Conservation (phyloP, 1,140 invertebrate species). For the Pemphigus obesinymphae region DNA sequence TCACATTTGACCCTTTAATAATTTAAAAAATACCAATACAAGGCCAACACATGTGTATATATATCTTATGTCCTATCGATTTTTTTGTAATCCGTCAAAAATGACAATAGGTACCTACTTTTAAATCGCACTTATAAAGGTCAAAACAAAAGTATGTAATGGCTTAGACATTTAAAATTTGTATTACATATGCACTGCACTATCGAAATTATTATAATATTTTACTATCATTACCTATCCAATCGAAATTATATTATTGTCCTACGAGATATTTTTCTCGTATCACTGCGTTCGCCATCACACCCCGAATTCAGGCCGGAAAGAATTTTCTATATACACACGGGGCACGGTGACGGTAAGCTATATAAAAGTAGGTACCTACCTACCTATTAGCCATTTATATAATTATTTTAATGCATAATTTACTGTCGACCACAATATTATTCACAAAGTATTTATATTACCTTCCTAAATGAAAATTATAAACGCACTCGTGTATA, state of each 20-base stretch:
- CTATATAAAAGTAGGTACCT: background rate
- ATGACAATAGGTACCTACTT: too few species aligned
- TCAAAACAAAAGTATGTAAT: too few species aligned
- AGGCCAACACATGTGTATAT: too few species aligned
- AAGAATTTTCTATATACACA: background rate
- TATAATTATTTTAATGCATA: slow-evolving; percentile 36
- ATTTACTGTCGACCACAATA: background rate
- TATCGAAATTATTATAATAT: background rate
- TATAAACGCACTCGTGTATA: background rate
- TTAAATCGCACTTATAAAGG: too few species aligned
- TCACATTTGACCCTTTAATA: too few species aligned
- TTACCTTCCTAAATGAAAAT: background rate
- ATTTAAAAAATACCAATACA: too few species aligned
- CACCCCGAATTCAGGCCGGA: background rate
- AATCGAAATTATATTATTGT: background rate
- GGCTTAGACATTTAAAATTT: background rate
- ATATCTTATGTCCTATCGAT: too few species aligned
- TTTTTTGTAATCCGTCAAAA: too few species aligned
- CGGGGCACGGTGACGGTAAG: background rate
- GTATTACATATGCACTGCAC: background rate
- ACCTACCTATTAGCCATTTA: too few species aligned
- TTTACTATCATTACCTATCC: background rate
- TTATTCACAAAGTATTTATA: background rate
- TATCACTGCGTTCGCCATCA: too few species aligned
- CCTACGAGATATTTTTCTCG: background rate